These are phyloP conservation scores for Athalia rosae DNA, from an alignment of 2,888 invertebrate species.

Conservation along the genomic window DNA sequence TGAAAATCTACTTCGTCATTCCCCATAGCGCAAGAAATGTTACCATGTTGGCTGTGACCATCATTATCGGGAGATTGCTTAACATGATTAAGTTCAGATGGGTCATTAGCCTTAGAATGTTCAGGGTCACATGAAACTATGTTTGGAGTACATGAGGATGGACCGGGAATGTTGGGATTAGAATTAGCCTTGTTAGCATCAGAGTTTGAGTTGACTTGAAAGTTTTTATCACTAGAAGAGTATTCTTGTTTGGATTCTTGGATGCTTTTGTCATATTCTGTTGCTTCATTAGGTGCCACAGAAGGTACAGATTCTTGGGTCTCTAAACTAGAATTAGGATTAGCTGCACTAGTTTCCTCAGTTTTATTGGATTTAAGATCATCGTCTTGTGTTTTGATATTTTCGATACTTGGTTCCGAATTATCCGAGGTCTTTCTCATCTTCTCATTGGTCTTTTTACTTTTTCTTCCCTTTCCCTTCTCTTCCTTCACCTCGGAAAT, in stretches of 20 bases:
- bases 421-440: conserved; percentile 46
- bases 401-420: conserved; percentile 39
- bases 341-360: conserved; percentile 19
- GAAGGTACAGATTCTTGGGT: background rate
- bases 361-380: conserved; percentile 15
- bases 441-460: conserved; percentile 51
- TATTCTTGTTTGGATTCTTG: conserved; percentile 2
- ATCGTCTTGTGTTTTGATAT: conserved; percentile 17
- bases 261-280: background rate
- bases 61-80: conserved; percentile 34
- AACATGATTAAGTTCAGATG: background rate
- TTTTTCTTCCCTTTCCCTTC: conserved; percentile 55
- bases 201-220: conserved; percentile 9
- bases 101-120: background rate
- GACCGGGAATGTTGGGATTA: background rate
- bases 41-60: conserved; percentile 43
- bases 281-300: background rate
- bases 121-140: background rate
- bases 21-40: conserved; percentile 42
- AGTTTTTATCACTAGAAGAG: conserved; percentile 21
- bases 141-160: background rate
- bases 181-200: conserved; percentile 5
- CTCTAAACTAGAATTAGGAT: background rate
- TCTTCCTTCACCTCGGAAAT: conserved; percentile 56
- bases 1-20: conserved; percentile 46